Conservation (phyloP, 2,113 vertebrate genomes). For the Orthonyx spaldingii region DNA sequence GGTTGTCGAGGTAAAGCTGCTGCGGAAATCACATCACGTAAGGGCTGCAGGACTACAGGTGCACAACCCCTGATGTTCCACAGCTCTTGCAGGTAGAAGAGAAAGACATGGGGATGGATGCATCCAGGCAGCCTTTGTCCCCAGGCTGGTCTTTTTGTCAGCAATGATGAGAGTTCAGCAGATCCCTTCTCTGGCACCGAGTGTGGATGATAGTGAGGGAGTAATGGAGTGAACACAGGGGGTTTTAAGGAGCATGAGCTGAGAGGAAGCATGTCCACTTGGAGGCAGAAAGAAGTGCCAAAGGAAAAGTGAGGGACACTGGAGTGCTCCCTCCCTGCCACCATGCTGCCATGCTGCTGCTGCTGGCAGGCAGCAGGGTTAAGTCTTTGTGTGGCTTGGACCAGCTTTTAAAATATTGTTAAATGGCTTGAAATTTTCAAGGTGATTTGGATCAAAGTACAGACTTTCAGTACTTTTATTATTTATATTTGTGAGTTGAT, state of each 20-base stretch:
- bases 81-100: background rate
- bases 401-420: background rate
- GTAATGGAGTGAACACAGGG: accelerated
- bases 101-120: background rate
- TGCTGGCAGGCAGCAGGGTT: background rate
- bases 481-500: background rate
- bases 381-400: background rate
- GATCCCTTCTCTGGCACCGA: accelerated
- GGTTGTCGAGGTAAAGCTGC: accelerated
- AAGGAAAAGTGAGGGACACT: background rate
- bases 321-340: background rate
- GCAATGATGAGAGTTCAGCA: background rate
- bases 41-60: background rate
- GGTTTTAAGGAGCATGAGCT: background rate
- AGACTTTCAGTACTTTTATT: background rate
- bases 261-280: accelerated
- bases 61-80: background rate
- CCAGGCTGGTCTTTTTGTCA: background rate
- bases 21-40: background rate
- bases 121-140: background rate
- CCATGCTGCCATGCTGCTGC: background rate
- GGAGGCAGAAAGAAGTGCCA: background rate
- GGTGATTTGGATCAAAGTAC: background rate
- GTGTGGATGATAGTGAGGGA: background rate
- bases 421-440: background rate